Evolutionary conservation across 2,113 vertebrate genomes (phyloP).

Genomic region (Rhadina sibilatrix): DNA sequence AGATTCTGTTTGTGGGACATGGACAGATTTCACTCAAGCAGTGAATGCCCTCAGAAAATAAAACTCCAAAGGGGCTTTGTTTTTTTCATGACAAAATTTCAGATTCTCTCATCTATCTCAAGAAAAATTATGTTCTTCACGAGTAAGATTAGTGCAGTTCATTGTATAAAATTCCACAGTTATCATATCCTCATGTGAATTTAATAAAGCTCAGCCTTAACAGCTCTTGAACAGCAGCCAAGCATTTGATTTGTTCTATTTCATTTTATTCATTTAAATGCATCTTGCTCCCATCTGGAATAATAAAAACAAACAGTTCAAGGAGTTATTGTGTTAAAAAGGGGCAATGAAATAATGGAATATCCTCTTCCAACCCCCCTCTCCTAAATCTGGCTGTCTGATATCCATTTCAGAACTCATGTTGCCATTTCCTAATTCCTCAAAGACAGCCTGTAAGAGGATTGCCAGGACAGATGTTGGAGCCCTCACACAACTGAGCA

Average conservation of each 20-base stretch:
- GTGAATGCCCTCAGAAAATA: background rate
- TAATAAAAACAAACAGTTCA: conserved; percentile 47
- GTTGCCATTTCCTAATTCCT: conserved; percentile 49
- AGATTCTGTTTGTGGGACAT: background rate
- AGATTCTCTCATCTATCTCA: background rate
- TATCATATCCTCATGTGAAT: conserved; percentile 49
- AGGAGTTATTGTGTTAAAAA: conserved; percentile 43
- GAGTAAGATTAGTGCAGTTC: conserved; percentile 23
- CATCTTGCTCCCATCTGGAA: conserved; percentile 45
- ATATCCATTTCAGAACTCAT: conserved; percentile 50
- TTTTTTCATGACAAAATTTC: background rate
- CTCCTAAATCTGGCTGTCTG: background rate
- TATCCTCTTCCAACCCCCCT: background rate
- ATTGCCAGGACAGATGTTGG: conserved; percentile 70
- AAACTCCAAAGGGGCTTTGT: background rate
- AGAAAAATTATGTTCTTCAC: background rate
- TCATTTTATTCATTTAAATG: conserved; percentile 37
- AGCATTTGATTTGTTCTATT: conserved; percentile 43
- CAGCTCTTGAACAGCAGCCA: conserved; percentile 55
- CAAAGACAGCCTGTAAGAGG: conserved; percentile 52
- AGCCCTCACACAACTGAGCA: conserved; percentile 48
- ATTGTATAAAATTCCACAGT: conserved; percentile 38
- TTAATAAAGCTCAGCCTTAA: conserved; percentile 58
- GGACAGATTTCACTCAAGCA: background rate
- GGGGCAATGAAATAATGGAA: conserved; percentile 38